phyloP scores from a whole-genome alignment of 2,888 invertebrate species.

The Chrysolina americana region DNA sequence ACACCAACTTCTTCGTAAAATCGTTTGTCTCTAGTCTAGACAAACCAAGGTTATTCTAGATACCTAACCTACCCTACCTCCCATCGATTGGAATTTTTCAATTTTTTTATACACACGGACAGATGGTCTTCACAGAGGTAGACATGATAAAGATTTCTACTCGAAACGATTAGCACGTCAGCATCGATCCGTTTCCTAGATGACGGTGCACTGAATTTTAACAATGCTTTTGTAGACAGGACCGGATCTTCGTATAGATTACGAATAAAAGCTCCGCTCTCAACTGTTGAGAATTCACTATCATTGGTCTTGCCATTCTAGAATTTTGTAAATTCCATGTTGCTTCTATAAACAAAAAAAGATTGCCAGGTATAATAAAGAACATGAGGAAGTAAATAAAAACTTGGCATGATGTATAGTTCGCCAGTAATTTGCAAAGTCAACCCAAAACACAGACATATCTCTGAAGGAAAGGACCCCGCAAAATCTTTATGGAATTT shows the following conservation, averaged over 20 bases:
- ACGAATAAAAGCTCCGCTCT: too few relatives aligned
- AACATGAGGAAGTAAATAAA: too few relatives aligned
- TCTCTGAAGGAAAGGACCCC: too few relatives aligned
- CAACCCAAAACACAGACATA: too few relatives aligned
- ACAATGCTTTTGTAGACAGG: slow-evolving; percentile 31
- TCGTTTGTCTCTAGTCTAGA: slow-evolving; percentile 19
- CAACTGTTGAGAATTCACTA: too few relatives aligned
- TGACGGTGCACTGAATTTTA: slow-evolving; percentile 40
- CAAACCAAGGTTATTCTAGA: slow-evolving; percentile 16
- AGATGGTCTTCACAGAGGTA: slow-evolving; percentile 43
- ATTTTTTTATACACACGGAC: slow-evolving; percentile 30
- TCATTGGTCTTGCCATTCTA: too few relatives aligned
- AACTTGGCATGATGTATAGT: too few relatives aligned
- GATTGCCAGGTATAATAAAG: too few relatives aligned
- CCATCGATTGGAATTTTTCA: slow-evolving; percentile 13
- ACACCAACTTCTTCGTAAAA: slow-evolving; percentile 5
- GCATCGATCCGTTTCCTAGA: slow-evolving; percentile 36
- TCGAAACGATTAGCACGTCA: slow-evolving; percentile 41
- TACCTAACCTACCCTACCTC: background rate
- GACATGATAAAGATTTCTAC: slow-evolving; percentile 44
- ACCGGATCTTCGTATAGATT: background rate
- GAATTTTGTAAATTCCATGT: too few relatives aligned
- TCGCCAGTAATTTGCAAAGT: too few relatives aligned
- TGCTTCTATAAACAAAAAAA: too few relatives aligned
- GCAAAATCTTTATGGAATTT: too few relatives aligned